Evolutionary conservation across 2,113 vertebrate species (phyloP), one percentile per base, ranked within the genome.

Genomic region (Psephotus haematonotus): DNA sequence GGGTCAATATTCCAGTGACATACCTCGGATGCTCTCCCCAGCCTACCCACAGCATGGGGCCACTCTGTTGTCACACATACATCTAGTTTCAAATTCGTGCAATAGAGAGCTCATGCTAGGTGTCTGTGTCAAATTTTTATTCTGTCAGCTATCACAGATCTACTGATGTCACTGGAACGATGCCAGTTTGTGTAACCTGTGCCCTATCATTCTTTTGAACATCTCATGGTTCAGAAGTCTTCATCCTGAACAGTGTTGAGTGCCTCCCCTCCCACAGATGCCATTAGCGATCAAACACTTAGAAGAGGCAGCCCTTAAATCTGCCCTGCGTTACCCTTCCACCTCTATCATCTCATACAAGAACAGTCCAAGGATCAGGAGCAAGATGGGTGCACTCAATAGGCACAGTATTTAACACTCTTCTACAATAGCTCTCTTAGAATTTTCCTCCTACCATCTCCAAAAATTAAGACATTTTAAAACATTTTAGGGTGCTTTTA

Each of bases 41-140:
- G 15, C 7, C 25, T 60, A 14, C 7, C 4, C 1, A 1, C 2
- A 37, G 13, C 19, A 15, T n/a, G 46, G 22, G 17, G 9, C 22
- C 64, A 27, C 28, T 53, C 59, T 37, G 29, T 35, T 60, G 50
- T 37, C 43, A 7, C 23, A 46, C 22, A 29, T 2, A 43, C 67
- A 50, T 55, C 15, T 88, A 49, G 6, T 82, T 82, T 85, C 31
- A 37, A 69, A n/a, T 52, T 44, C 13, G 39, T 33, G 13, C 44
- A 33, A 25, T 23, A 20, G 33, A 68, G 91, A 77, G 4, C 23
- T 69, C 3, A 0, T 77, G 28, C 6, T n/a, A 16, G 25, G 4
- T 31, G 16, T 78, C 41, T 80, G 15, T 13, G 11, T 59, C 24
- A 70, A 24, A 5, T 60, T 44, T 67, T 69, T 47, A 13, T 81